Evolutionary conservation across 2,888 invertebrate genomes (phyloP).

Genomic region (Gibbula magus): DNA sequence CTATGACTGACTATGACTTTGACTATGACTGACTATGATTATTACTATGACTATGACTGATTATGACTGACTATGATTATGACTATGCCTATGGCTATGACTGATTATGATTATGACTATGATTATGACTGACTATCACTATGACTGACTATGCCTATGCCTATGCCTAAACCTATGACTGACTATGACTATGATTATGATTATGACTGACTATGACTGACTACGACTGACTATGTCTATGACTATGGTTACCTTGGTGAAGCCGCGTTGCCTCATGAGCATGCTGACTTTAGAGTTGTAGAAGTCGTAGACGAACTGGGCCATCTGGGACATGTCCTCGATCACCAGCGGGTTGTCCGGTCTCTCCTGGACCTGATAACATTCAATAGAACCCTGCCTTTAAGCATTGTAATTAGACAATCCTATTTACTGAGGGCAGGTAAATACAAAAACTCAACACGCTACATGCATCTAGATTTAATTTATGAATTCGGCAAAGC

Average conservation of each 20-base stretch:
- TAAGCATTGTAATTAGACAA: no score
- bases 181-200: no score
- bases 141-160: no score
- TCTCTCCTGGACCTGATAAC: constrained; percentile 57
- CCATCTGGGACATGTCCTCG: constrained; percentile 94
- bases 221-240: not conserved
- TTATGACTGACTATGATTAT: not conserved
- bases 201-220: no score
- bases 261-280: constrained; percentile 59
- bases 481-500: no score
- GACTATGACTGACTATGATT: not conserved
- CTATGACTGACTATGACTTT: not conserved
- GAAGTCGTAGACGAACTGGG: constrained; percentile 93
- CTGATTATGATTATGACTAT: no score
- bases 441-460: no score
- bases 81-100: not conserved
- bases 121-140: no score
- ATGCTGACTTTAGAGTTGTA: constrained; percentile 78
- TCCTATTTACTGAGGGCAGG: no score
- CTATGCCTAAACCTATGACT: no score
- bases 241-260: constrained; percentile 49
- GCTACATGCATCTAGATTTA: no score
- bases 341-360: constrained; percentile 79
- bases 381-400: no score
- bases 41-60: not conserved